phyloP scores from a whole-genome alignment of 1,140 invertebrate species.

The Polyergus mexicanus region DNA sequence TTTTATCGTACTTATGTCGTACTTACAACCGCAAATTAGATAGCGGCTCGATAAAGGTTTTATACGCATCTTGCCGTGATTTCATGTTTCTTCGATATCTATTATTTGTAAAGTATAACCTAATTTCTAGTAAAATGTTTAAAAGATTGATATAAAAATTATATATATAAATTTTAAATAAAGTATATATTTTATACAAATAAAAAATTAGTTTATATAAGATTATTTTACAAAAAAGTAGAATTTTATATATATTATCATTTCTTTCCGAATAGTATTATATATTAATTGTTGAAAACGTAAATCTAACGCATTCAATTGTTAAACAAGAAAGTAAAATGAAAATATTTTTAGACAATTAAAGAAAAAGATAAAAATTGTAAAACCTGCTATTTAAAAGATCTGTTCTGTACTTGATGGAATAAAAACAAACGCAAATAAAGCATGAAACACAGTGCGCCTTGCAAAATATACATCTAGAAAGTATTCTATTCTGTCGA shows the following conservation, averaged over 20 bases:
- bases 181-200: not conserved
- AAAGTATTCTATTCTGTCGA: conserved; percentile 5
- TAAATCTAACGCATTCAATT: not conserved
- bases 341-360: not conserved
- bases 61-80: not conserved
- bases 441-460: not conserved
- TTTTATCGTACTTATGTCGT: not conserved
- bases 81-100: not conserved
- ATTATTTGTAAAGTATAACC: conserved; percentile 6
- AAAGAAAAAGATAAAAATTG: not conserved
- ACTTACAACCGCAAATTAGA: conserved; percentile 13
- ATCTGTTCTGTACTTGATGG: not conserved
- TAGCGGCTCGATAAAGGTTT: not conserved
- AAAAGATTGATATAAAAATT: not conserved
- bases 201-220: not conserved
- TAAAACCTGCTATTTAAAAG: not conserved
- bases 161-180: not conserved
- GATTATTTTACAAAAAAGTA: not conserved
- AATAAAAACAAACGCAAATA: conserved; percentile 17
- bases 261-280: not conserved
- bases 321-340: not conserved
- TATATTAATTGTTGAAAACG: not conserved
- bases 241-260: not conserved
- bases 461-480: not conserved
- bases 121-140: not conserved